phyloP scores from a whole-genome alignment of 2,797 vertebrate genomes.

The Darevskia mixta region DNA sequence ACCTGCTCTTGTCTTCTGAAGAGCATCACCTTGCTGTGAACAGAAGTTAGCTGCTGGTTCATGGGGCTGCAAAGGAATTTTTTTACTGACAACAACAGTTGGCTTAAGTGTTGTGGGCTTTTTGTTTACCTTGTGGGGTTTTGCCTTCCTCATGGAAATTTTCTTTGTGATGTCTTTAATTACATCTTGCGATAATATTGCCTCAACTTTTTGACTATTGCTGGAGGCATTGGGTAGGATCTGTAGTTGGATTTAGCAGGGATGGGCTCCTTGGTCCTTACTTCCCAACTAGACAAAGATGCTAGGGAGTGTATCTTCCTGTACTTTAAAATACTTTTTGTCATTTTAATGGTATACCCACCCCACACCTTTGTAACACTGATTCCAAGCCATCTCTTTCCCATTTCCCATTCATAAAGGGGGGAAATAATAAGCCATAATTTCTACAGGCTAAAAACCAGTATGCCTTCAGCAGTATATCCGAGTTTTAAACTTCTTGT shows the following conservation, averaged over 20 bases:
- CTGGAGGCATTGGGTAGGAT: too few species aligned
- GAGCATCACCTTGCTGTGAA: not conserved
- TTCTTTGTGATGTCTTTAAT: too few species aligned
- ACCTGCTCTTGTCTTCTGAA: too few species aligned
- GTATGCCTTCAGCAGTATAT: constrained; percentile 29
- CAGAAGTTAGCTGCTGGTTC: not conserved
- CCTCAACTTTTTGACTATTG: too few species aligned
- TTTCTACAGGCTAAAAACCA: constrained; percentile 43
- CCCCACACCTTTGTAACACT: not conserved
- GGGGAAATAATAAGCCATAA: constrained; percentile 25
- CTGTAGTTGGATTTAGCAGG: too few species aligned
- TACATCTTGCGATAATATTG: too few species aligned
- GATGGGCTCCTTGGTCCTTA: too few species aligned
- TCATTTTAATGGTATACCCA: not conserved
- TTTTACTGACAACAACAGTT: not conserved
- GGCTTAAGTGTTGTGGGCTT: too few species aligned
- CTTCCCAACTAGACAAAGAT: too few species aligned
- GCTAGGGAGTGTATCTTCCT: not conserved
- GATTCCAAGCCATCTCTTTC: not conserved
- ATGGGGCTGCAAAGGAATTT: not conserved
- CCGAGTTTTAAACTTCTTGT: constrained; percentile 16
- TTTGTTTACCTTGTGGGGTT: too few species aligned
- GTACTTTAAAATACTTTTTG: not conserved
- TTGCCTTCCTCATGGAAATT: too few species aligned
- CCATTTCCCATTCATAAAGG: not conserved